phyloP scores from a whole-genome alignment of 2,113 vertebrate genomes.

The Caracal caracal region DNA sequence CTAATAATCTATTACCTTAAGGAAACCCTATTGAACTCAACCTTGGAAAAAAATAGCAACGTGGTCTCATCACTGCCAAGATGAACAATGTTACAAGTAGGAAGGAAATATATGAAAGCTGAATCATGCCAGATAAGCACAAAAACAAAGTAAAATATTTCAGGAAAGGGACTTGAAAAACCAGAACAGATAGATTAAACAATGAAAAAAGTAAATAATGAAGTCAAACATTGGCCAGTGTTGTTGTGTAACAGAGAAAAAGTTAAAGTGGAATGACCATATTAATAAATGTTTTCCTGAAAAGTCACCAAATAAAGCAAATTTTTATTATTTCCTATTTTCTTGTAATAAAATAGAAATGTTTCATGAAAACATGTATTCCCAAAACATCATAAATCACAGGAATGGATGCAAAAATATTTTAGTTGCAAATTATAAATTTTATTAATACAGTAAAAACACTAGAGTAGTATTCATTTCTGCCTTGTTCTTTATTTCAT shows the following conservation, averaged over 20 bases:
- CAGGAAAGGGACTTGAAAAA: slow-evolving; percentile 59
- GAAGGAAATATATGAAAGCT: slow-evolving; percentile 46
- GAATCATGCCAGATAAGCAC: slow-evolving; percentile 41
- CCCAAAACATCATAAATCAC: background rate
- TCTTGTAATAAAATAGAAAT: slow-evolving; percentile 28
- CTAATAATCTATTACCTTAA: background rate
- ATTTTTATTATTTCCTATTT: slow-evolving; percentile 46
- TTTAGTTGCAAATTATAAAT: background rate
- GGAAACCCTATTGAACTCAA: background rate
- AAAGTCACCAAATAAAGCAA: slow-evolving; percentile 14
- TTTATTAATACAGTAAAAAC: slow-evolving; percentile 37
- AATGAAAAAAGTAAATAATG: background rate
- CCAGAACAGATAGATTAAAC: slow-evolving; percentile 32
- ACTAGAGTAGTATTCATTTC: background rate
- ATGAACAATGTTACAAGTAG: background rate
- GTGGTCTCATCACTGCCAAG: slow-evolving; percentile 13
- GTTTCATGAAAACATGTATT: slow-evolving; percentile 41
- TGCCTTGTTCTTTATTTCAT: background rate
- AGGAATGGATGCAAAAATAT: slow-evolving; percentile 17
- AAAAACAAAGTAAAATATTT: slow-evolving; percentile 47
- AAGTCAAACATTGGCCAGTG: slow-evolving; percentile 3
- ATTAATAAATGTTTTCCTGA: slow-evolving; percentile 40
- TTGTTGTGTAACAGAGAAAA: background rate
- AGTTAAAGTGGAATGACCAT: background rate
- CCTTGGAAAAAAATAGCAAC: background rate